Evolutionary conservation across 2,113 vertebrate genomes (phyloP).

Genomic region (Paradisaea rubra): DNA sequence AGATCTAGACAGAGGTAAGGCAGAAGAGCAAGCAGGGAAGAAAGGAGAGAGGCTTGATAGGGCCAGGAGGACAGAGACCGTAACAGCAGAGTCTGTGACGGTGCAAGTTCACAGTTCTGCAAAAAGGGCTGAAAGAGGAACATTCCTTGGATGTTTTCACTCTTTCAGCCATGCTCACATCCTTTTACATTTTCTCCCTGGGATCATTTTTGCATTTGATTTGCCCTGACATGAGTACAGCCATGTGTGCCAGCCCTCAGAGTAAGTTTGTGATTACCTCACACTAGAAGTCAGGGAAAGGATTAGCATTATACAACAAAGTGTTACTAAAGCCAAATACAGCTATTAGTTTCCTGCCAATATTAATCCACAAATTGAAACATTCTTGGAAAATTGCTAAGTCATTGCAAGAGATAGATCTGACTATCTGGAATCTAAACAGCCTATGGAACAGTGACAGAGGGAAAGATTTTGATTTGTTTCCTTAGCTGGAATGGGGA

Average conservation of each 20-base stretch:
- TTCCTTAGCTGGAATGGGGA: not conserved
- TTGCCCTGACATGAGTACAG: not conserved
- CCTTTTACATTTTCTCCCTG: not conserved
- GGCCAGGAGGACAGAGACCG: not conserved
- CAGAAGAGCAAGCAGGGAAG: not conserved
- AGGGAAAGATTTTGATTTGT: not conserved
- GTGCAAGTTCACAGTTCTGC: not conserved
- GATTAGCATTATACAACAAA: not conserved
- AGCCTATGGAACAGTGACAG: not conserved
- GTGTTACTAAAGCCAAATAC: not conserved
- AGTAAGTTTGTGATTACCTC: not conserved
- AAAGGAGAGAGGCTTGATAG: not conserved
- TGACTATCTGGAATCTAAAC: not conserved
- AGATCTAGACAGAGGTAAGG: not conserved
- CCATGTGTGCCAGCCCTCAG: not conserved
- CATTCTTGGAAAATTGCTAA: not conserved
- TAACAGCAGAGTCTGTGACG: not conserved
- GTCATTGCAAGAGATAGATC: not conserved
- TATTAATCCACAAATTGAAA: not conserved
- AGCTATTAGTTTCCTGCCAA: not conserved
- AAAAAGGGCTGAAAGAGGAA: not conserved
- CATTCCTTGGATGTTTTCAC: not conserved
- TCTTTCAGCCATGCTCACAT: not conserved
- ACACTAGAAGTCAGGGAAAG: not conserved
- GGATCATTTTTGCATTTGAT: not conserved